These are phyloP conservation scores for Oscheius sp. DNA, from an alignment of 2,888 invertebrate genomes.

Conservation along the genomic window DNA sequence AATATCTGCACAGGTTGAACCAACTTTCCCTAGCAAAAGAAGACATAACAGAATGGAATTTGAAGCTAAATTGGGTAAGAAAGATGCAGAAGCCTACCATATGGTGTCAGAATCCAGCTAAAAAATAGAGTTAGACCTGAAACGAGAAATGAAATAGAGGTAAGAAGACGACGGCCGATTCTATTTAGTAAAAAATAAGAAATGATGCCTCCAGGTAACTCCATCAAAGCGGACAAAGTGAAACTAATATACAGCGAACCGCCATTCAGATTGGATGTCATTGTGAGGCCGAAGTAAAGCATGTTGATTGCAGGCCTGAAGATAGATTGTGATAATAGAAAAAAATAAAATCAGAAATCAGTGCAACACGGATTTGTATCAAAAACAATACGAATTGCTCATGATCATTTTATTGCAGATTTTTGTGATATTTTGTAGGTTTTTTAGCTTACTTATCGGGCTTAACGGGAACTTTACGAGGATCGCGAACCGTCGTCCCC, in stretches of 20 bases:
- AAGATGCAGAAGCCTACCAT: not conserved
- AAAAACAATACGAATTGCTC: too few species aligned
- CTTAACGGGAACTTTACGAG: too few species aligned
- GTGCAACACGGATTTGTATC: too few species aligned
- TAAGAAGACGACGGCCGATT: not conserved
- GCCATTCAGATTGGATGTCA: conserved; percentile 12
- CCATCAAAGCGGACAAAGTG: not conserved
- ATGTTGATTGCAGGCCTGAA: conserved; percentile 5
- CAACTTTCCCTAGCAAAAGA: not conserved
- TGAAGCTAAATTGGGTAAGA: not conserved
- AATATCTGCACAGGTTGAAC: not conserved
- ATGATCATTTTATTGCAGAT: not conserved
- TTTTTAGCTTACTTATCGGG: too few species aligned
- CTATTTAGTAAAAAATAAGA: not conserved
- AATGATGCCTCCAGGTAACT: not conserved
- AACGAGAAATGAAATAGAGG: not conserved
- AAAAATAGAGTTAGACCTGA: not conserved
- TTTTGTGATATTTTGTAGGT: not conserved
- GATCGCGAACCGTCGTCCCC: too few species aligned
- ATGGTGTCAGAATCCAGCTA: not conserved
- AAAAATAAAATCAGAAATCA: not conserved
- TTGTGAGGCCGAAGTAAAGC: conserved; percentile 2
- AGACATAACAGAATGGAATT: not conserved
- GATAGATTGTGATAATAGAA: not conserved
- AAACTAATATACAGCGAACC: not conserved